These are phyloP conservation scores for Eunapius fragilis DNA, from an alignment of 37 sponge, comb jelly and placozoan genomes.

Conservation along the genomic window DNA sequence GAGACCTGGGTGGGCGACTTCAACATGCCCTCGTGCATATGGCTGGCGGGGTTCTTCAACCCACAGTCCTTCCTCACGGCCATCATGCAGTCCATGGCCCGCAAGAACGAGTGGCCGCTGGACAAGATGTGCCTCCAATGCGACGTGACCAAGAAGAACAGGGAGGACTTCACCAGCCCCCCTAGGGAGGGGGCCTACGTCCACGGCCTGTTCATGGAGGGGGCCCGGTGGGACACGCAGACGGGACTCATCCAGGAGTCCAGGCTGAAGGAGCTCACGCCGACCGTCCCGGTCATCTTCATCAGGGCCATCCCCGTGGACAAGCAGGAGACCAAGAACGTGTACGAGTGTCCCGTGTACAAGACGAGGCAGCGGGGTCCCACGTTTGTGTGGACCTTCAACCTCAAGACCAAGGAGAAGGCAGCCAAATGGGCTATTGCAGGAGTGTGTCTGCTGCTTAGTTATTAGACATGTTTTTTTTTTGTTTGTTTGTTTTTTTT, in stretches of 20 bases:
- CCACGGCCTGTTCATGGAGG: constrained; percentile 98
- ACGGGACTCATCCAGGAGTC: constrained; percentile 95
- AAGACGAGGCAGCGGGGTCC: constrained; percentile 95
- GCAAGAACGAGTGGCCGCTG: constrained; percentile 99
- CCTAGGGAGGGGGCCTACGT: constrained; percentile 98
- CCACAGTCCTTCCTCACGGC: constrained; percentile 99
- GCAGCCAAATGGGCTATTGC: constrained; percentile 96
- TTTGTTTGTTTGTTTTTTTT: too few species aligned
- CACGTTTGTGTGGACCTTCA: constrained; percentile 99
- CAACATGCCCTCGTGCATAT: constrained; percentile 93
- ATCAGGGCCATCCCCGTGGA: constrained; percentile 95
- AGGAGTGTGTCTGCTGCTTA: constrained; percentile 92
- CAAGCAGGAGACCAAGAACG: constrained; percentile 94
- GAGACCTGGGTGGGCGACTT: constrained; percentile 97
- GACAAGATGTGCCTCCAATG: constrained; percentile 99
- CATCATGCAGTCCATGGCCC: constrained; percentile 98
- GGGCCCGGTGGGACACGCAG: constrained; percentile 93
- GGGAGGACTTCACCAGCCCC: constrained; percentile 94
- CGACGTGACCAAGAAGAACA: constrained; percentile 95
- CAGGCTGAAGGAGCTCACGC: constrained; percentile 93
- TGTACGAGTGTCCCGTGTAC: constrained; percentile 99
- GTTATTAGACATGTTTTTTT: constrained; percentile 27
- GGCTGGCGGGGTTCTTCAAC: constrained; percentile 99
- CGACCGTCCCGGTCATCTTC: constrained; percentile 95
- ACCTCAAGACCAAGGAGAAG: constrained; percentile 98